A percentile compares a stretch with the other conserved stretches of the same genome.
Evolutionary conservation across 2,113 vertebrate genomes (phyloP).

Genomic region (Protobothrops flavoviridis): DNA sequence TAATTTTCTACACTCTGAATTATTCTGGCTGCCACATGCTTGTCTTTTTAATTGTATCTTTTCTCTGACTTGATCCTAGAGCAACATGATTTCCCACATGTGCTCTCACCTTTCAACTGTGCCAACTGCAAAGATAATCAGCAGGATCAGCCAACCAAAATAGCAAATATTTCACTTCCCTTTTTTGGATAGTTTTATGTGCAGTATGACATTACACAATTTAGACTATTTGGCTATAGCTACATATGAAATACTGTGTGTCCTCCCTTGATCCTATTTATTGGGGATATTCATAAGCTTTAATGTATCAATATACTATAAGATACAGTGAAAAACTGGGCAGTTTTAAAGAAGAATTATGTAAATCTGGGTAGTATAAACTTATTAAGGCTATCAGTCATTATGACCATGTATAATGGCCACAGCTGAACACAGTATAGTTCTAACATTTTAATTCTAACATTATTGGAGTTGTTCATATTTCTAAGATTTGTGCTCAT

Average conservation of each 20-base stretch:
- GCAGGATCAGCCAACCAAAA: conserved; percentile 29
- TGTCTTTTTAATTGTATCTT: conserved; percentile 56
- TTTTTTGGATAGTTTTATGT: conserved; percentile 21
- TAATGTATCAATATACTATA: background rate
- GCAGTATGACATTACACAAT: conserved; percentile 16
- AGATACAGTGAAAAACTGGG: background rate
- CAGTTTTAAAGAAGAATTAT: background rate
- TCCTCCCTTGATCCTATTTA: background rate
- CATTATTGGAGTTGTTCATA: background rate
- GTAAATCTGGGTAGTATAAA: background rate
- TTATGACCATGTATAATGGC: background rate
- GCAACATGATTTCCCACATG: conserved; percentile 50
- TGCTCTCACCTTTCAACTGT: conserved; percentile 41
- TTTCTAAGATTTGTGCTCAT: background rate
- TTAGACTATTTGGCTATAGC: conserved; percentile 16
- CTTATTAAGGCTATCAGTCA: background rate
- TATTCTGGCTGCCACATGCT: conserved; percentile 39
- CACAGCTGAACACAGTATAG: too few species aligned
- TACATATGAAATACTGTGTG: background rate
- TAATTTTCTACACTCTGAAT: conserved; percentile 52
- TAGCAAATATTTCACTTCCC: conserved; percentile 45
- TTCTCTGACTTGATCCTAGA: conserved; percentile 50
- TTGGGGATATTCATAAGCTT: background rate
- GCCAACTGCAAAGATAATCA: conserved; percentile 38
- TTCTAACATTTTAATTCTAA: background rate